These are phyloP conservation scores for Homalodisca vitripennis DNA, from an alignment of 1,140 invertebrate species.

Conservation along the genomic window DNA sequence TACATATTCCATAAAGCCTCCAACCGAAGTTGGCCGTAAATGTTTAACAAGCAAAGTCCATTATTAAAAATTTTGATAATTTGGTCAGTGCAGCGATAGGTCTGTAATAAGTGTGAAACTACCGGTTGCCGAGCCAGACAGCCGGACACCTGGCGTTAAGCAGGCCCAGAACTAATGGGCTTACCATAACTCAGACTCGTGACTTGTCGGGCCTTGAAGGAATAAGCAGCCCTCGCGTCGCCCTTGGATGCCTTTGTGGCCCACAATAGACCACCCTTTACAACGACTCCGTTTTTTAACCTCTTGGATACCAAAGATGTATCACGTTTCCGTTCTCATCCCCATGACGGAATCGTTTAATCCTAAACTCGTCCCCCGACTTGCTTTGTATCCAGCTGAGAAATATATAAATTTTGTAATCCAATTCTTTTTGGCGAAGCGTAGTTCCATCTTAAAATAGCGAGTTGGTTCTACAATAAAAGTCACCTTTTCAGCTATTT, in stretches of 20 bases:
- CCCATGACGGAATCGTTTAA: constrained; percentile 18
- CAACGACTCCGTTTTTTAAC: constrained; percentile 7
- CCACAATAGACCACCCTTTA: constrained; percentile 15
- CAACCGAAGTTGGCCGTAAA: too few relatives aligned
- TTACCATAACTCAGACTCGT: constrained; percentile 4
- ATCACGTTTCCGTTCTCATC: constrained; percentile 14
- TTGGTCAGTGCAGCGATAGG: too few relatives aligned
- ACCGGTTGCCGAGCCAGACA: too few relatives aligned
- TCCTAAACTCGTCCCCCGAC: neutral
- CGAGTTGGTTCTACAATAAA: too few relatives aligned
- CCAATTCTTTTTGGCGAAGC: neutral
- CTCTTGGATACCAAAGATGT: neutral
- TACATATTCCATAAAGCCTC: too few relatives aligned
- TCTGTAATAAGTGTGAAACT: too few relatives aligned
- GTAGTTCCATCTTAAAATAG: too few relatives aligned
- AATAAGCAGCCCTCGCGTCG: constrained; percentile 13
- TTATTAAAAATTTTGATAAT: too few relatives aligned
- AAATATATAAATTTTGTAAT: constrained; percentile 14
- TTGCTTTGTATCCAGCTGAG: neutral
- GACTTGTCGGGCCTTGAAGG: neutral
- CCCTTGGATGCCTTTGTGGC: too few relatives aligned
- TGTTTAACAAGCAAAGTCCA: too few relatives aligned
- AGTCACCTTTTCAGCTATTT: too few relatives aligned
- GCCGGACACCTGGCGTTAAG: neutral
- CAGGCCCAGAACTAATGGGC: constrained; percentile 13